These are phyloP conservation scores for Sebastiscus tertius DNA, from an alignment of 2,797 vertebrate genomes.

Conservation along the genomic window DNA sequence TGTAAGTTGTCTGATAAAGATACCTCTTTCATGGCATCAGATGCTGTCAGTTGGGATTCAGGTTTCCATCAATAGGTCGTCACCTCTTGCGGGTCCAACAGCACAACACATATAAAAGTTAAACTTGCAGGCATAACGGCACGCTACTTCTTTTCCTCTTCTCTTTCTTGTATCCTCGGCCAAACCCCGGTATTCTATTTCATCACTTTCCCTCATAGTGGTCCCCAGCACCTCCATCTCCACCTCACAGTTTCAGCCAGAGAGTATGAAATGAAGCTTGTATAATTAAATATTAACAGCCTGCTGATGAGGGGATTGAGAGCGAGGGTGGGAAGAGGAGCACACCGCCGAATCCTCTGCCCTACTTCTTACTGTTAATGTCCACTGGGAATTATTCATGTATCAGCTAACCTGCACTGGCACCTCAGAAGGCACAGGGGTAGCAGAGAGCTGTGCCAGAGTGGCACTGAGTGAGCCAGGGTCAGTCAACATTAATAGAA, in stretches of 20 bases:
- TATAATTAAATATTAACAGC: constrained; percentile 85
- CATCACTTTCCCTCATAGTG: constrained; percentile 40
- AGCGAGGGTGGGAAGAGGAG: constrained; percentile 62
- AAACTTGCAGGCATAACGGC: not conserved
- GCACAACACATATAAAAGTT: not conserved
- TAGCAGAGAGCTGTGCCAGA: constrained; percentile 62
- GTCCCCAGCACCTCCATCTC: constrained; percentile 50
- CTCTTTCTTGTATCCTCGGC: constrained; percentile 28
- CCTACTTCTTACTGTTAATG: constrained; percentile 80
- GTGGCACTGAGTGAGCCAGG: constrained; percentile 60
- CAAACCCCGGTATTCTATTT: constrained; percentile 48
- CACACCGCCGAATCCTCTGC: constrained; percentile 67
- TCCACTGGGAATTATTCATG: constrained; percentile 78
- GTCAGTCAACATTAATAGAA: constrained; percentile 78
- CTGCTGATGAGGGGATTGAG: constrained; percentile 78
- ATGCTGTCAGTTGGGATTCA: not conserved
- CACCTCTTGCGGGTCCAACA: no score
- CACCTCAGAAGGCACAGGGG: constrained; percentile 62
- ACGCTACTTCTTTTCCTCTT: constrained; percentile 9
- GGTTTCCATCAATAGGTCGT: not conserved
- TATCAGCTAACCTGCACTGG: constrained; percentile 75
- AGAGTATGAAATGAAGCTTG: constrained; percentile 75
- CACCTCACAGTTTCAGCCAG: constrained; percentile 61
- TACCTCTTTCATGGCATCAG: not conserved
- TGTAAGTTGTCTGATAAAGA: not conserved